Evolutionary conservation across 2,113 vertebrate genomes (phyloP).

Genomic region (Cottus gobio): DNA sequence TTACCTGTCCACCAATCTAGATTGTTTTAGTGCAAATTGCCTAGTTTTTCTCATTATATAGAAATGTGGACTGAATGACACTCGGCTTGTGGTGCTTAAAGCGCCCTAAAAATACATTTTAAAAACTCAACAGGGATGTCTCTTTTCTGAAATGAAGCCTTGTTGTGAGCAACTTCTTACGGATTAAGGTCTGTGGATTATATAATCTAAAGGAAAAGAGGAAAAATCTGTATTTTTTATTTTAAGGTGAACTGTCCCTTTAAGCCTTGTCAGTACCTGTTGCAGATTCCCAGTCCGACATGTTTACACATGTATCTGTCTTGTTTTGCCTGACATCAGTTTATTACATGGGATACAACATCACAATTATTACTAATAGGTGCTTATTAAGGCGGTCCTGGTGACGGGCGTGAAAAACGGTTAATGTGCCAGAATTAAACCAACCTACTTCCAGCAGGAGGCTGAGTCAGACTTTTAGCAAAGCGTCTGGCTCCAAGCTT

Average conservation of each 20-base stretch:
- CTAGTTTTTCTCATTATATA: not conserved
- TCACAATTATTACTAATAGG: conserved; percentile 43
- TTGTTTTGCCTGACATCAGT: conserved; percentile 39
- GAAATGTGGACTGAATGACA: not conserved
- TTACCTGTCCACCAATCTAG: not conserved
- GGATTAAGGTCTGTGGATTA: not conserved
- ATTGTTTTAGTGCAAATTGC: not conserved
- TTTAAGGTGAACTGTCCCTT: not conserved
- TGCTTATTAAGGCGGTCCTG: conserved; percentile 37
- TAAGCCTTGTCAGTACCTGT: conserved; percentile 34
- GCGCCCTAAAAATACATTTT: not conserved
- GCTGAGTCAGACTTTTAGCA: conserved; percentile 20
- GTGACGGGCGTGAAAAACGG: conserved; percentile 39
- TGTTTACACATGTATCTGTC: conserved; percentile 18
- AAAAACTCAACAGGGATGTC: not conserved
- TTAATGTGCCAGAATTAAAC: conserved; percentile 32
- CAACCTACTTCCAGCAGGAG: conserved; percentile 29
- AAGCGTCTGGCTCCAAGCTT: conserved; percentile 25
- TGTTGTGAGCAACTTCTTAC: not conserved
- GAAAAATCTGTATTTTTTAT: not conserved
- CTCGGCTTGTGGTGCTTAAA: not conserved
- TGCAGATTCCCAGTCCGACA: conserved; percentile 12
- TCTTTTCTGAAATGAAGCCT: not conserved
- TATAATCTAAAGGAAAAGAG: not conserved
- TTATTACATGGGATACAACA: conserved; percentile 34